These are phyloP conservation scores for Euglossa dilemma DNA, from an alignment of 1,140 invertebrate genomes.

Conservation along the genomic window DNA sequence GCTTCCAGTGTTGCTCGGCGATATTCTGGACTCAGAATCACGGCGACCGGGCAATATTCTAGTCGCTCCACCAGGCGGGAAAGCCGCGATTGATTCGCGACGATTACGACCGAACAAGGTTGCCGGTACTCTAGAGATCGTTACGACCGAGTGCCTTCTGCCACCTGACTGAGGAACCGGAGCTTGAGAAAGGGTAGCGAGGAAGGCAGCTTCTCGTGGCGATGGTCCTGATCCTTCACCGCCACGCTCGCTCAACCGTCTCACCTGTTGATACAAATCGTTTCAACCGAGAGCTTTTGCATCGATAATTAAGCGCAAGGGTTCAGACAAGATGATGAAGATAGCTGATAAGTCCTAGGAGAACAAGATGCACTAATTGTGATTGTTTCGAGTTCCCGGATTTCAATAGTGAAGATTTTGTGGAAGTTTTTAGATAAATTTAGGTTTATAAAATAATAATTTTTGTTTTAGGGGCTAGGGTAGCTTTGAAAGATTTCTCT, in stretches of 20 bases:
- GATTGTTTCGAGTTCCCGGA: too few species aligned
- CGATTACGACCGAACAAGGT: slow-evolving; percentile 89
- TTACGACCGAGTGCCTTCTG: slow-evolving; percentile 91
- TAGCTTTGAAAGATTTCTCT: too few species aligned
- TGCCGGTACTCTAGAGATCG: slow-evolving; percentile 90
- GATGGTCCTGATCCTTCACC: slow-evolving; percentile 87
- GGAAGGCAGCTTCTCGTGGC: slow-evolving; percentile 89
- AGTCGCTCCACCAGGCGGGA: slow-evolving; percentile 82
- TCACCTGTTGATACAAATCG: slow-evolving; percentile 82
- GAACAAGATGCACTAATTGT: too few species aligned
- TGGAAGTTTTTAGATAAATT: too few species aligned
- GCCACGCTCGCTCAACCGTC: slow-evolving; percentile 89
- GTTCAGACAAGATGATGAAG: not conserved
- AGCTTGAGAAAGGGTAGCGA: slow-evolving; percentile 89
- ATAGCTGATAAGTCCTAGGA: too few species aligned
- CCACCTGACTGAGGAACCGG: slow-evolving; percentile 87
- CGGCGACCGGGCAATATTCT: slow-evolving; percentile 80
- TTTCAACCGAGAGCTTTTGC: not conserved
- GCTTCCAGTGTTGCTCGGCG: slow-evolving; percentile 88
- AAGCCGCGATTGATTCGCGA: slow-evolving; percentile 90
- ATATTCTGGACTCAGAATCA: slow-evolving; percentile 80
- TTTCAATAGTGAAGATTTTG: too few species aligned
- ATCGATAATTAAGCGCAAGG: not conserved
- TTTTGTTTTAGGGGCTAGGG: too few species aligned
- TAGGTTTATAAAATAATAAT: too few species aligned